These are phyloP conservation scores for Choristoneura rosaceana DNA, from an alignment of 2,888 invertebrate species.

Conservation along the genomic window DNA sequence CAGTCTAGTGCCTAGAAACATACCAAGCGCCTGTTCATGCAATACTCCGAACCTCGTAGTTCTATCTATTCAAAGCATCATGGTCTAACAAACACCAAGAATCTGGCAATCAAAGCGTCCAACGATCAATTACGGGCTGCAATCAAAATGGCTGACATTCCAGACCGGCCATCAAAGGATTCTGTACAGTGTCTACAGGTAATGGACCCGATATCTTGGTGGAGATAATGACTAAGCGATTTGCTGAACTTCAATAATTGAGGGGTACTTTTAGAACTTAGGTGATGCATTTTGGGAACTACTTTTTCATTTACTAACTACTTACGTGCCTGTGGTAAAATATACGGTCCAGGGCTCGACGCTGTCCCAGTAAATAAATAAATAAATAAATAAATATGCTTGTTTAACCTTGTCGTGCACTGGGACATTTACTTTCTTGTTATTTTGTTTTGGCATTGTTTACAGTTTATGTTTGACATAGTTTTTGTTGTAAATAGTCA, in stretches of 20 bases:
- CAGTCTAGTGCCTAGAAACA: background rate
- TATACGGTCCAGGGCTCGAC: no score
- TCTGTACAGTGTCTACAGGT: slow-evolving; percentile 44
- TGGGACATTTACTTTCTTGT: no score
- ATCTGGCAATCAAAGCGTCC: slow-evolving; percentile 80
- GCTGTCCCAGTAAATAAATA: no score
- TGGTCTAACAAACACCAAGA: slow-evolving; percentile 53
- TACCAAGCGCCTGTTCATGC: background rate
- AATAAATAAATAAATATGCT: no score
- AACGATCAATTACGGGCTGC: slow-evolving; percentile 76
- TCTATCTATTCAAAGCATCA: background rate
- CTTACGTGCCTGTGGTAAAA: no score
- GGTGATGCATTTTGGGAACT: background rate
- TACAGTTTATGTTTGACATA: no score
- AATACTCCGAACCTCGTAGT: background rate
- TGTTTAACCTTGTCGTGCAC: no score
- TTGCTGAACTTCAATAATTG: slow-evolving; percentile 11
- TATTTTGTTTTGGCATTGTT: no score
- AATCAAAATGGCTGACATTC: slow-evolving; percentile 81
- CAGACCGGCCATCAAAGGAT: slow-evolving; percentile 58
- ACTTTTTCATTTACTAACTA: background rate
- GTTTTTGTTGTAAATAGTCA: no score
- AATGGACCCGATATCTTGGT: slow-evolving; percentile 29
- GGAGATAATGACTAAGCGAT: slow-evolving; percentile 19
- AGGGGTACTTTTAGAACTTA: background rate